Percentiles rank a stretch among this genome's conserved stretches.
These are phyloP conservation scores for Oreochromis mossambicus DNA, from an alignment of 2,797 vertebrate species.

Conservation along the genomic window DNA sequence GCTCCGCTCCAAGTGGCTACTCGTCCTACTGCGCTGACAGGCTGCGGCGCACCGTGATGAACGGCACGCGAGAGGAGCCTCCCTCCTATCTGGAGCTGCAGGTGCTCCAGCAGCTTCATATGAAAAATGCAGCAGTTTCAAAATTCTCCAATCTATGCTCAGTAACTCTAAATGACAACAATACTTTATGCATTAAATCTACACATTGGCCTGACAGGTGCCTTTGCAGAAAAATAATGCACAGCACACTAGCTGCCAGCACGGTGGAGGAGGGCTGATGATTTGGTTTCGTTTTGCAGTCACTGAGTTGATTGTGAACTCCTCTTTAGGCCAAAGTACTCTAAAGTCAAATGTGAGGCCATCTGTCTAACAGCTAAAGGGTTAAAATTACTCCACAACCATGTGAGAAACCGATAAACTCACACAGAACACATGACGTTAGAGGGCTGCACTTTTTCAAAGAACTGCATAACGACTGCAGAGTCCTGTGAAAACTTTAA, in stretches of 20 bases:
- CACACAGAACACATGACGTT: background rate
- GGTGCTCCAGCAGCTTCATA: constrained; percentile 60
- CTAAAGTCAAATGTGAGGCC: background rate
- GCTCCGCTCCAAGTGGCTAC: constrained; percentile 78
- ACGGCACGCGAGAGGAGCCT: constrained; percentile 86
- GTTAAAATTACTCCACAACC: background rate
- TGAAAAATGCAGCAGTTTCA: background rate
- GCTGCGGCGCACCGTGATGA: constrained; percentile 83
- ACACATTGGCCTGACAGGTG: background rate
- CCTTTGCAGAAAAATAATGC: background rate
- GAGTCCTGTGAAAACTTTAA: background rate
- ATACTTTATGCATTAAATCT: background rate
- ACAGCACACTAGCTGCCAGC: background rate
- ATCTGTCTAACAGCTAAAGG: background rate
- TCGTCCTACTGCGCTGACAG: constrained; percentile 85
- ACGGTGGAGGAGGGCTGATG: background rate
- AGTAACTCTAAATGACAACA: background rate
- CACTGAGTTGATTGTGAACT: background rate
- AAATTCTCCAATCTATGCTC: background rate
- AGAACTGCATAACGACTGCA: background rate
- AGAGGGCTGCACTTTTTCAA: background rate
- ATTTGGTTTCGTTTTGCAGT: background rate
- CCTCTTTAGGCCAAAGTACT: background rate
- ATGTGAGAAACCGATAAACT: background rate
- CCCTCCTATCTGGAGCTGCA: constrained; percentile 94